Percentiles rank a stretch among this genome's conserved stretches.
Evolutionary conservation across 2,113 vertebrate species (phyloP).

Genomic region (Muscicapa adusta): DNA sequence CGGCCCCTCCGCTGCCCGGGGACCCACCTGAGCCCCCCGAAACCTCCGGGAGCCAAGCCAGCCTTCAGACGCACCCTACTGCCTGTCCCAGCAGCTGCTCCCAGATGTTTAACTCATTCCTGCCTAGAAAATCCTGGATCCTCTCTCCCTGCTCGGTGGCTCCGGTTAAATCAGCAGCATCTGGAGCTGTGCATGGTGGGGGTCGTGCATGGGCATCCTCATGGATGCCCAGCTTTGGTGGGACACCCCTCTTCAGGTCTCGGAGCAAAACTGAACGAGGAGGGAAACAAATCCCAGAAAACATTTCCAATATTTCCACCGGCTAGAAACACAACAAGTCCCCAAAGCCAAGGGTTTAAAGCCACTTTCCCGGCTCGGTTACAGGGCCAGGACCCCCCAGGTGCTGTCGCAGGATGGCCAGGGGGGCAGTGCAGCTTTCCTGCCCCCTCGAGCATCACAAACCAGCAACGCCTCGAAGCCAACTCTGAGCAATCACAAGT

Average conservation of each 20-base stretch:
- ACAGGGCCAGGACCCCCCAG: neutral
- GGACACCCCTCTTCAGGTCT: neutral
- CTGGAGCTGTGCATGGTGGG: rapidly evolving
- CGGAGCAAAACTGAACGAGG: rapidly evolving
- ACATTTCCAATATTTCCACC: neutral
- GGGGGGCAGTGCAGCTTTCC: neutral
- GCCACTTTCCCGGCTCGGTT: rapidly evolving
- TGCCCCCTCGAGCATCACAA: rapidly evolving
- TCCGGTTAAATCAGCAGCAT: neutral
- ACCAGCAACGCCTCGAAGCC: rapidly evolving
- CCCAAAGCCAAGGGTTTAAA: neutral
- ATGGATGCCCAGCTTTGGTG: rapidly evolving
- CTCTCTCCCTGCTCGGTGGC: neutral
- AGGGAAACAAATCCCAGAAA: neutral
- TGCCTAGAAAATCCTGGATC: neutral
- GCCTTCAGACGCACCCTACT: neutral
- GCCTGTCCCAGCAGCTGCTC: neutral
- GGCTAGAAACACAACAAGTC: neutral
- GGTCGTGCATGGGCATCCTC: neutral
- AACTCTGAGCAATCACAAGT: neutral
- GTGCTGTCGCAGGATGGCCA: rapidly evolving
- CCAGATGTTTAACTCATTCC: constrained; percentile 27
- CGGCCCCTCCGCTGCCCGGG: neutral
- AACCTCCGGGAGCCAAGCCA: neutral
- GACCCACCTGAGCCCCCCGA: neutral